phyloP scores from a whole-genome alignment of 2,797 vertebrate genomes.

The Chelidonichthys spinosus region DNA sequence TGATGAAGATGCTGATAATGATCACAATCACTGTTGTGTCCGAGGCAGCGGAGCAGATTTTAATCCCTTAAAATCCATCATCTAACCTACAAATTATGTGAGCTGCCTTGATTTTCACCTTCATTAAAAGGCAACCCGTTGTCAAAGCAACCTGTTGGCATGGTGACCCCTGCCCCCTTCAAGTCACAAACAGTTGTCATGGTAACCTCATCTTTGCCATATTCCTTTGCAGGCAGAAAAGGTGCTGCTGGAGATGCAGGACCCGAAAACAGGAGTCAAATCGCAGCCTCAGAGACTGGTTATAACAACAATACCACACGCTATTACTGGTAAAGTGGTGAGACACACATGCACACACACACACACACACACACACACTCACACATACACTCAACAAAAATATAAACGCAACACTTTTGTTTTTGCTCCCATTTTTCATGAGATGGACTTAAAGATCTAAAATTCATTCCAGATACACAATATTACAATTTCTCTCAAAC shows the following conservation, averaged over 20 bases:
- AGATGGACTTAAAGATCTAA: too few relatives aligned
- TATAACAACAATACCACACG: conserved; percentile 91
- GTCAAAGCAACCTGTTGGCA: conserved; percentile 38
- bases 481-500: too few relatives aligned
- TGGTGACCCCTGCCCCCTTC: conserved; percentile 35
- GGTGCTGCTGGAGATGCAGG: conserved; percentile 95
- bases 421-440: too few relatives aligned
- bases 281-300: conserved; percentile 91
- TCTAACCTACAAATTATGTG: not conserved
- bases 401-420: too few relatives aligned
- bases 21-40: not conserved
- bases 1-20: not conserved
- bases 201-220: conserved; percentile 32
- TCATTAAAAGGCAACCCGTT: conserved; percentile 3
- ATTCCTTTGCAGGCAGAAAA: conserved; percentile 86
- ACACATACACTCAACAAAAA: too few relatives aligned
- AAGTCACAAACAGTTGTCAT: conserved; percentile 20
- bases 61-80: not conserved
- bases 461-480: too few relatives aligned
- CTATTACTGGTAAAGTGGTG: conserved; percentile 87
- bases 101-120: not conserved
- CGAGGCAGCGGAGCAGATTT: not conserved
- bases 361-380: conserved; percentile 28
- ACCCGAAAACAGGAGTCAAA: conserved; percentile 89
- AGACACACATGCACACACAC: conserved; percentile 35